Evolutionary conservation across 2,797 vertebrate species (phyloP).

Genomic region (Sebastes minor): DNA sequence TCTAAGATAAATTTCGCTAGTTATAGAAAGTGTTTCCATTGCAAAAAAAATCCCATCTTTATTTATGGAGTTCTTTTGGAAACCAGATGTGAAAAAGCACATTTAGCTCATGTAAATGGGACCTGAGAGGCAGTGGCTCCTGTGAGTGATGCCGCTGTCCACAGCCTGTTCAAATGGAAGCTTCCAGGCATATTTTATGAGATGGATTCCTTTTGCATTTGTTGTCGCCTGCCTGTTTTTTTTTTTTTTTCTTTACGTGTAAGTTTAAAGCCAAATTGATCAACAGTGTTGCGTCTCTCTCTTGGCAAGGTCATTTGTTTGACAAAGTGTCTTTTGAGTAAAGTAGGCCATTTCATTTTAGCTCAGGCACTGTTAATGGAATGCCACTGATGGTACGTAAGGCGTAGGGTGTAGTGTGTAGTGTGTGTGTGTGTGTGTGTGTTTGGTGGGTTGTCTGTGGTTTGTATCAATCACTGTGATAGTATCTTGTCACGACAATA

Average conservation of each 20-base stretch:
- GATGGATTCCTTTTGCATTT: slow-evolving; percentile 76
- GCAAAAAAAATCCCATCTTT: not conserved
- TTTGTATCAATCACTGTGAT: slow-evolving; percentile 66
- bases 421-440: slow-evolving; percentile 38
- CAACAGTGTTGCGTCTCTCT: slow-evolving; percentile 61
- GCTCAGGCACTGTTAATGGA: slow-evolving; percentile 65
- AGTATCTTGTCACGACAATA: slow-evolving; percentile 50
- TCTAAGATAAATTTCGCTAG: not conserved
- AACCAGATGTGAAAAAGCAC: slow-evolving; percentile 26
- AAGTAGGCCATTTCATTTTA: slow-evolving; percentile 72
- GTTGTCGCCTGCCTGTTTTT: slow-evolving; percentile 52
- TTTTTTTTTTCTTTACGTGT: slow-evolving; percentile 51
- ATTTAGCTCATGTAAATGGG: slow-evolving; percentile 49
- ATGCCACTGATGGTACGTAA: slow-evolving; percentile 59
- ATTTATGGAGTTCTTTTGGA: slow-evolving; percentile 29
- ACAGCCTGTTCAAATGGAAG: slow-evolving; percentile 67
- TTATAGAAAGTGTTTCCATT: slow-evolving; percentile 2
- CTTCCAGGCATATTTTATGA: slow-evolving; percentile 75
- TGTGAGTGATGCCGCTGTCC: slow-evolving; percentile 70
- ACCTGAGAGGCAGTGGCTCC: slow-evolving; percentile 41
- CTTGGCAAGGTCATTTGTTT: slow-evolving; percentile 77
- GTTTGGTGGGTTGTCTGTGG: slow-evolving; percentile 20
- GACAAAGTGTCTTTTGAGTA: slow-evolving; percentile 72
- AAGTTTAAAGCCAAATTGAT: slow-evolving; percentile 78
- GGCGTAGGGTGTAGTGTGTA: slow-evolving; percentile 26